Evolutionary conservation across 2,888 invertebrate genomes (phyloP), one percentile per base, ranked within the genome.

Genomic region (Liopterus haemorrhoidalis): DNA sequence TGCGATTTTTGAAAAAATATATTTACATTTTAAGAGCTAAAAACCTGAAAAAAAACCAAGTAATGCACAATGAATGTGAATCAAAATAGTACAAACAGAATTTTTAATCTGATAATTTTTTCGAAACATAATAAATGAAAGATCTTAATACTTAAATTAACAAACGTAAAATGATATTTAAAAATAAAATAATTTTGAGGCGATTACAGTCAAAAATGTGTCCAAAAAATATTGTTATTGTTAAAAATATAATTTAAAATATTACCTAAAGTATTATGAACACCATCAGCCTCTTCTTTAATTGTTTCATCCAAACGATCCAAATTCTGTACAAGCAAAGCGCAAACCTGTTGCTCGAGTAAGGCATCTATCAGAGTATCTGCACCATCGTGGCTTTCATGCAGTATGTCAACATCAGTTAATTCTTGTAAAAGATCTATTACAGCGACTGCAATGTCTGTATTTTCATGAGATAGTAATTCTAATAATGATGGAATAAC

Each of bases 321-420:
- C 41, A 99, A 70, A 70, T 95, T 96, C 69, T 95, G 93, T 2
- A 97, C 86, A 4, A 99, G 68, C 41, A 93, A 69, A 0, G 94
- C 87, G 35, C 93, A 46, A 5, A 91, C 81, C 69, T 97, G 94
- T 37, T 91, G 90, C 41, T 89, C 88, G 9, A 94, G 73, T 51
- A 99, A 67, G 1, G 89, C 84, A 60, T 89, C 90, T 38, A 96
- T 84, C 12, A 99, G 70, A 5, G 85, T 79, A 54, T 88, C 85
- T 0, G 92, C 89, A 2, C 91, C 92, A 54, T 94, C 94, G 52
- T 86, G 85, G 65, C 90, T 92, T 66, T 96, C 95, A 62, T 87
- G 82, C n/a, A 95, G 72, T 53, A 93, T 91, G 64, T 97, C 96
- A 2, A 93, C 88, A 72, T 99, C 99, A 2, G 95, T 94, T 40